Base-by-base conservation (phyloP, 2,797 vertebrate species). In the Rousettus madagascariensis region DNA sequence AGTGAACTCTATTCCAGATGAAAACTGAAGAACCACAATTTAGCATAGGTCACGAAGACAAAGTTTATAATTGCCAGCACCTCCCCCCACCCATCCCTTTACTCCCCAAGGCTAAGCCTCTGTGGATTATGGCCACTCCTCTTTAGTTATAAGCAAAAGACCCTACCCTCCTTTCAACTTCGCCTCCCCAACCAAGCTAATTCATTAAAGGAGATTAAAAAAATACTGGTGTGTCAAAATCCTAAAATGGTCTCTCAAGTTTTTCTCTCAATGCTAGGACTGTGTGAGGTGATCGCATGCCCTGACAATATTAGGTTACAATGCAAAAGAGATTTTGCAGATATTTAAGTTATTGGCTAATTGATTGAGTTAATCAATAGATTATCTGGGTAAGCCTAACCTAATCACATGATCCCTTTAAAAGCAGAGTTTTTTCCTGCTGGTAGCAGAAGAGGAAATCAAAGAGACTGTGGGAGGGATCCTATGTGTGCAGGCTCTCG, bases 1-100 rank as follows among this genome's bases (percentile, higher is more conserved):
- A 86, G 41, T 92, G 75, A 95, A 93, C 84, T 95, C 72, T 53
- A 65, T 63, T 97, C 57, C 69, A 90, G 87, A 92, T 49, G 53
- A 94, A 94, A 95, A 96, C 92, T 66, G 68, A 97, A 92, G 71
- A 97, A 87, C 41, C 43, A 57, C 80, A 86, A 53, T 94, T 96
- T 84, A 72, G 90, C 49, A 75, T 90, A 92, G 90, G 90, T 95
- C 92, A 93, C 43, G 82, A 95, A 96, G 85, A 90, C 85, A 88
- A 92, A 61, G 57, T 95, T 96, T 92, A 26, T 82, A 92, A 82
- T 94, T 63, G 74, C 33, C 33, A 90, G 46, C 15, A 30, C 8
- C 41, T 13, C 4, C n/a, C 15, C 33, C 43, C 28, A 19, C 22
- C 9, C 22, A 16, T 49, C 49, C 57, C n/a, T 38, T 24, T 8